Base-by-base conservation (phyloP, 1,140 invertebrate genomes). In the Drosophila truncata region DNA sequence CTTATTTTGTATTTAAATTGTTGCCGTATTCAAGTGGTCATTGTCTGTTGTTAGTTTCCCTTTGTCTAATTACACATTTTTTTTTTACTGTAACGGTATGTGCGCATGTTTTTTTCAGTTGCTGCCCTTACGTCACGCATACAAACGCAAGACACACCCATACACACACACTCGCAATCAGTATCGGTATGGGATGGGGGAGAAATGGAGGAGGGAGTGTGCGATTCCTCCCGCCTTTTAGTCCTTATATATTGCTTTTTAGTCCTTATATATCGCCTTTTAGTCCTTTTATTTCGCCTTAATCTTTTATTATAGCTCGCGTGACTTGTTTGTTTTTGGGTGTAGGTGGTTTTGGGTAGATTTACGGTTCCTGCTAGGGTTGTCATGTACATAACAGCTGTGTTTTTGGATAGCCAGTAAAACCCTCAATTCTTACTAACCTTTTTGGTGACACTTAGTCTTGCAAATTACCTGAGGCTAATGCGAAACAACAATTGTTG, bases 41-140 rank as follows among this genome's bases (percentile, higher is more conserved):
- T 62, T 50, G 20, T 64, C 42, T 70, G 44, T 54, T 77, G 62
- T 77, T 67, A 25, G 41, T 65, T 64, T 88, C 47, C 50, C 61
- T 67, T 78, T 83, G 69, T 75, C 63, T 78, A 84, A 78, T 87
- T 80, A 82, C 50, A 64, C n/a, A 37, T 39, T 71, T 66, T 57
- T 57, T 77, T 35, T 59, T 50, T 44, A 29, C 14, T 71, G 54
- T 85, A 86, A 82, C 83, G 83, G 83, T 75, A 85, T 54, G 65
- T 71, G 74, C 80, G 67, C 84, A 87, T 80, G 72, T 47, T 77
- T 76, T 76, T 82, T 72, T 66, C 50, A 37, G 58, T 65, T 58
- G 50, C 65, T 78, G 64, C 75, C 75, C 76, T 78, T 71, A 64
- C 70, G 54, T 58, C 79, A 67, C 49, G 50, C 27, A 67, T 50